These are phyloP conservation scores for Cirrhinus mrigala DNA, from an alignment of 2,797 vertebrate genomes.

Conservation along the genomic window DNA sequence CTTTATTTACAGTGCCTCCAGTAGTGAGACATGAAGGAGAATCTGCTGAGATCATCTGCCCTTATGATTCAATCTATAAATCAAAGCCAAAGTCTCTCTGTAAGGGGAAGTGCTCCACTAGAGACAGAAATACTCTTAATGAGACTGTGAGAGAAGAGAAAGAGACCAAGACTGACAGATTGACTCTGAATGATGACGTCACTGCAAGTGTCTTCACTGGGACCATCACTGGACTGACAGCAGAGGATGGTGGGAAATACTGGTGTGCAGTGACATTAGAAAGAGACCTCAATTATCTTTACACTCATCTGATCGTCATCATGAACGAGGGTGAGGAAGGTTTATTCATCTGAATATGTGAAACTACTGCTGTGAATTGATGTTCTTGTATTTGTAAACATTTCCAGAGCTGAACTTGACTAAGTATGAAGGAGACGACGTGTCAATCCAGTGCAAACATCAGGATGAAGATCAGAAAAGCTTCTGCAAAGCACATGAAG, in stretches of 20 bases:
- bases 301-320: slow-evolving; percentile 42
- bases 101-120: slow-evolving; percentile 30
- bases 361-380: not conserved
- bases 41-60: slow-evolving; percentile 34
- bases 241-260: slow-evolving; percentile 50
- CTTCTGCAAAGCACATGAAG: slow-evolving; percentile 27
- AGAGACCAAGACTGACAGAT: slow-evolving; percentile 4
- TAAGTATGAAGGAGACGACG: slow-evolving; percentile 35
- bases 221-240: slow-evolving; percentile 41
- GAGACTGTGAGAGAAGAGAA: slow-evolving; percentile 27
- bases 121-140: not conserved
- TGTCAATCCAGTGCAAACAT: slow-evolving; percentile 36
- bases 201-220: slow-evolving; percentile 23
- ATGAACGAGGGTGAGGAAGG: slow-evolving; percentile 34
- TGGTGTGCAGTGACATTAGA: slow-evolving; percentile 44
- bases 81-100: slow-evolving; percentile 28
- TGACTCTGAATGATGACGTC: slow-evolving; percentile 14
- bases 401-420: slow-evolving; percentile 35
- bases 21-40: slow-evolving; percentile 35
- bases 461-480: slow-evolving; percentile 5
- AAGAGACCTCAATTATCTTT: slow-evolving; percentile 9
- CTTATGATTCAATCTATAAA: slow-evolving; percentile 29
- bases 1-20: not conserved
- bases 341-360: not conserved
- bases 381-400: not conserved